Base-by-base conservation (phyloP, 2,797 vertebrate species). In the Sebastolobus alascanus region DNA sequence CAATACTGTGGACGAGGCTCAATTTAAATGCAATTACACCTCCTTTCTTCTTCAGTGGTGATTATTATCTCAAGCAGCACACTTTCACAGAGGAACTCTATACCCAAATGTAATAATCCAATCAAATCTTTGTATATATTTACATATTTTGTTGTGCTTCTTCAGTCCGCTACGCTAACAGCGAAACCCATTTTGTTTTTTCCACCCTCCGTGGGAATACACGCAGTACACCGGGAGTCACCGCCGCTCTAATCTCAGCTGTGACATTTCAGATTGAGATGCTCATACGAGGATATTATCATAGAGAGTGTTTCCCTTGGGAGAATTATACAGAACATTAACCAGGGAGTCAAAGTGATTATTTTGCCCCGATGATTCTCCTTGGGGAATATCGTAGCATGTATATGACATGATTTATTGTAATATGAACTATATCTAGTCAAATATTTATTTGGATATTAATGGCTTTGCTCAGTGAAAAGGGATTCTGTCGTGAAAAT, bases 311-410 rank as follows among this genome's bases (percentile, higher is more conserved):
- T 96, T 91, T 92, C 93, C 91, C 89, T 38, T 91, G 96, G 77
- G 87, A 94, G 89, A 92, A 91, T 93, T 93, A 95, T 96, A 81
- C 95, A 96, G 77, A 93, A 96, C 95, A 96, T 96, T 96, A 95
- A 94, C 89, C 95, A 95, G 89, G 76, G 68, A 93, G 90, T 94
- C 92, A 90, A 83, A 88, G 83, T 93, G 90, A 93, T 92, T 94
- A 91, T 86, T 88, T 88, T 72, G 79, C 86, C 86, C 88, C 85
- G 83, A 43, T 43, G 25, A 79, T 84, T 92, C 86, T 94, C 94
- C 89, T 90, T 91, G 67, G 88, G 90, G 92, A 92, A 89, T 90
- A 80, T 79, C 63, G 72, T 60, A 60, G 77, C 73, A 81, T 83
- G 84, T 78, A 82, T 84, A 65, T 89, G 84, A 90, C 67, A 90